These are phyloP conservation scores for Andrena flavipes DNA, from an alignment of 2,888 invertebrate genomes.

Conservation along the genomic window DNA sequence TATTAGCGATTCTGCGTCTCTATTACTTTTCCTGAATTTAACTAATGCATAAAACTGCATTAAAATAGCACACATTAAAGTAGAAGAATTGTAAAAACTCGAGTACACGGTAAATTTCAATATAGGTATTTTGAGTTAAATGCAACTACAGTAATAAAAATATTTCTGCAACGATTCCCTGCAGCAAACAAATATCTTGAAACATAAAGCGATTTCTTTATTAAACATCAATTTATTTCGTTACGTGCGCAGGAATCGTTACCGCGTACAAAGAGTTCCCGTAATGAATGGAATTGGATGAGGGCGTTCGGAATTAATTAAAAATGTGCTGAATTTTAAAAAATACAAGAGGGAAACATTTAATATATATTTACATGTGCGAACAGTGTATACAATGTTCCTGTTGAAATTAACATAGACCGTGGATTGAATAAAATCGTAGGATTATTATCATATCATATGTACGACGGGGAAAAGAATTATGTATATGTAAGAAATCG, in stretches of 20 bases:
- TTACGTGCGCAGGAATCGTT: background rate
- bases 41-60: too few species aligned
- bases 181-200: background rate
- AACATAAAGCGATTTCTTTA: background rate
- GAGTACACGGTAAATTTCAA: too few species aligned
- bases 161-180: background rate
- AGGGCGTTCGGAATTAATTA: background rate
- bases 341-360: slow-evolving; percentile 78
- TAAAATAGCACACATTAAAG: too few species aligned
- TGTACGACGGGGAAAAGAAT: slow-evolving; percentile 40
- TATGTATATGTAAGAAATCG: slow-evolving; percentile 39
- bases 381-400: slow-evolving; percentile 68
- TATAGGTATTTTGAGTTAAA: too few species aligned
- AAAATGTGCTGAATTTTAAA: slow-evolving; percentile 38
- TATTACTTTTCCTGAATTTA: too few species aligned
- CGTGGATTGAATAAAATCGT: slow-evolving; percentile 39
- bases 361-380: slow-evolving; percentile 72
- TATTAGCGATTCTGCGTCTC: too few species aligned
- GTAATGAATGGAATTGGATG: background rate
- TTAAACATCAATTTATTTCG: background rate
- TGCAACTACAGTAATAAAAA: background rate
- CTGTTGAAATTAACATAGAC: slow-evolving; percentile 50
- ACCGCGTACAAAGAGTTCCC: background rate
- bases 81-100: background rate
- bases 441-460: slow-evolving; percentile 24